Evolutionary conservation across 2,797 vertebrate species (phyloP).

Genomic region (Anguilla anguilla): DNA sequence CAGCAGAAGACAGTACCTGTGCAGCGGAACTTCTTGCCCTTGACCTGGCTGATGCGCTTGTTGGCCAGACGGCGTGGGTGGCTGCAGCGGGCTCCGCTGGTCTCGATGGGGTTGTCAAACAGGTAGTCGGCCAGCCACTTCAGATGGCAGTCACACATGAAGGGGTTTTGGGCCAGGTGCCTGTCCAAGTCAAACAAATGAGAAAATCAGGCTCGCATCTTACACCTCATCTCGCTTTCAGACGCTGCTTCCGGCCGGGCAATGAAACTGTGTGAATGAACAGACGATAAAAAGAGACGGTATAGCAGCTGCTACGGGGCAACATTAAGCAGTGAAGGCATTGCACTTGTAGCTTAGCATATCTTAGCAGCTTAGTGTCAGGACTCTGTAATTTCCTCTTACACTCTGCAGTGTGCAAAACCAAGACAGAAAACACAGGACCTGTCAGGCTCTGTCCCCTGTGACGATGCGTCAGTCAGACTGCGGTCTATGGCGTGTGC

Average conservation of each 20-base stretch:
- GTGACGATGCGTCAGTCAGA: background rate
- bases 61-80: slow-evolving; percentile 93
- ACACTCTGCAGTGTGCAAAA: background rate
- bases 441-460: background rate
- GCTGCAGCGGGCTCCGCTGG: slow-evolving; percentile 97
- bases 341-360: background rate
- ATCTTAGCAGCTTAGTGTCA: background rate
- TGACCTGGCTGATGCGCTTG: slow-evolving; percentile 98
- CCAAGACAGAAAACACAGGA: background rate
- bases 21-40: slow-evolving; percentile 99
- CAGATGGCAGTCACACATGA: slow-evolving; percentile 98
- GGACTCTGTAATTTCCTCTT: background rate
- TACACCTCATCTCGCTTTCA: background rate
- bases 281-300: background rate
- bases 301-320: background rate
- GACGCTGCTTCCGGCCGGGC: background rate
- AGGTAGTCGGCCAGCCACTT: slow-evolving; percentile 99
- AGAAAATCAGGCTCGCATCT: background rate
- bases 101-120: slow-evolving; percentile 98
- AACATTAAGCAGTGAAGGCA: background rate
- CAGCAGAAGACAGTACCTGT: slow-evolving; percentile 82
- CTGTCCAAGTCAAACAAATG: slow-evolving; percentile 63
- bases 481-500: background rate
- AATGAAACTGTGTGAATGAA: background rate
- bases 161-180: slow-evolving; percentile 98